Base-by-base conservation (phyloP, 1,140 invertebrate genomes). In the Drosophila lini region DNA sequence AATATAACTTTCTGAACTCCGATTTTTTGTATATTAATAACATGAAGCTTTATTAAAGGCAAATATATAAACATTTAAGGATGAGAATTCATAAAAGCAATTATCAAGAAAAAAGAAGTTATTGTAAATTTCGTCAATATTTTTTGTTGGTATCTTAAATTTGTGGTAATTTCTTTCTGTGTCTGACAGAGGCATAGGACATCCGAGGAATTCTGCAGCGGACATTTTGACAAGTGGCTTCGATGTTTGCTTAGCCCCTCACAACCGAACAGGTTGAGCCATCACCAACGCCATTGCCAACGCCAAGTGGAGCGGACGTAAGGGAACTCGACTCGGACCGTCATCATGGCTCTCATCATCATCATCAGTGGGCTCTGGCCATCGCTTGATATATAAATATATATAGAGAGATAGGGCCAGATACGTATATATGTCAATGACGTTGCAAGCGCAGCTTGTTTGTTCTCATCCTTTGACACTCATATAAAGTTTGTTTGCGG, bases 401-500 rank as follows among this genome's bases (percentile, higher is more conserved):
- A 31, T 6, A 44, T 3, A 34, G 36, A 19, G 11, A 28, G 16
- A 52, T 68, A 57, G 48, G 19, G 28, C 32, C 47, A 40, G 47
- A 45, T 44, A 60, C 78, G 78, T 81, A 89, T 88, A 83, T 89
- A 79, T 89, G 84, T 89, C 84, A 89, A 89, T 89, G 84, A 89
- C 58, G 84, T 47, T 75, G 78, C 58, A 60, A 78, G 74, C 60
- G 64, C 74, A 67, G 73, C 80, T 78, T 89, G 85, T 89, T 89
- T 88, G 80, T 84, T 84, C 84, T 78, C 83, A 84, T 88, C 84
- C 84, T 89, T 89, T 80, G 84, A 84, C 76, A 89, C 84, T 88
- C 84, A 89, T 88, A 89, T 89, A 90, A 80, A 89, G 84, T 89
- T 89, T 89, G 84, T 89, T 89, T 89, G 84, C 84, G 84, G 84